Base-by-base conservation (phyloP, 2,888 invertebrate species). In the Didymodactylos carnosus region DNA sequence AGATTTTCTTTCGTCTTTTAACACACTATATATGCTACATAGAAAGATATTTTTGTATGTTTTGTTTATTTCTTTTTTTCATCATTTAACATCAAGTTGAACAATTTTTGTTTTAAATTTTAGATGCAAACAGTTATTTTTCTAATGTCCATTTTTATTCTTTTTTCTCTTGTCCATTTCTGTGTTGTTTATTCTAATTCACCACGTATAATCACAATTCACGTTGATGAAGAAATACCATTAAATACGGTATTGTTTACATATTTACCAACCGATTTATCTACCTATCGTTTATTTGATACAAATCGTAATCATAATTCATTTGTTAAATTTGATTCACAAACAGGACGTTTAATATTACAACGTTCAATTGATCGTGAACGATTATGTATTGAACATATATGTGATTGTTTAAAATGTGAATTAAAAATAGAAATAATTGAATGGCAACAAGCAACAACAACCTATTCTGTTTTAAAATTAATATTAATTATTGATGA, bases 181-280 rank as follows among this genome's bases (percentile, higher is more conserved):
- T n/a, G n/a, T n/a, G n/a, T n/a, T n/a, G n/a, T n/a, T n/a, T n/a
- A n/a, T n/a, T n/a, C n/a, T n/a, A n/a, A n/a, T n/a, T n/a, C n/a
- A 35, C 62, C 29, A 62, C n/a, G n/a, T 35, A 62, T 70, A 49
- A 69, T 35, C 10, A 39, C 69, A 29, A 73, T 41, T 39, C 39
- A 69, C 49, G 70, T 73, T 39, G 14, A 73, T 39, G 73, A 73
- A 51, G 73, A 73, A 46, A 27, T 70, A 51, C 69, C 69, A 39
- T n/a, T 73, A 39, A 46, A 69, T 43, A 69, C 69, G 69, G 69
- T 43, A 39, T 11, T 35, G 14, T 41, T 41, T 41, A 27, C 27
- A 27, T 19, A 49, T 19, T 41, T 46, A 25, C 35, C 39, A 3
- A 35, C n/a, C 27, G 40, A 70, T 25, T 16, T 16, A 16, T 16